These are phyloP conservation scores for Naja naja DNA, from an alignment of 2,113 vertebrate genomes.

Conservation along the genomic window DNA sequence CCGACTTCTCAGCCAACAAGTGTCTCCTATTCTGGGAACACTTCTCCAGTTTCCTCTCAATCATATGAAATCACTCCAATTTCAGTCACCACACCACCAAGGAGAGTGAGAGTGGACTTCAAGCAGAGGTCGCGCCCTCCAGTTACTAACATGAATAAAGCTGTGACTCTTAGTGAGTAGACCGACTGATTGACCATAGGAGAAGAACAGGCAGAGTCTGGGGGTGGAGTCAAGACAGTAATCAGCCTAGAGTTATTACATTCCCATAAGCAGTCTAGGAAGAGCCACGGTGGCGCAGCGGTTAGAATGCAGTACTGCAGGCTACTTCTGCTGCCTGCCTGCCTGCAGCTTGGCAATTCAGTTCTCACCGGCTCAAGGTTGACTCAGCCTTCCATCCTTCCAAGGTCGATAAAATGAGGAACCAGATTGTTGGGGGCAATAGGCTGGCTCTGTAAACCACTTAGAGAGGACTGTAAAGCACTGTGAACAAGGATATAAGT, in stretches of 20 bases:
- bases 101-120: constrained; percentile 11
- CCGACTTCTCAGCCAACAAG: background rate
- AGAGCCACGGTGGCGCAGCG: too few species aligned
- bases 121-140: constrained; percentile 9
- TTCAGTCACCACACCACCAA: background rate
- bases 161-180: constrained; percentile 26
- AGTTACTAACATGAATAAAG: constrained; percentile 20
- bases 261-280: background rate
- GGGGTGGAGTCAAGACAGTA: background rate
- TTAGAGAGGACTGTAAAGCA: too few species aligned
- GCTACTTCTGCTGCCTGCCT: too few species aligned
- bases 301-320: too few species aligned
- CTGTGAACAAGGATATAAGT: too few species aligned
- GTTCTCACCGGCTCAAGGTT: too few species aligned
- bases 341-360: too few species aligned
- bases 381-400: too few species aligned
- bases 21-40: background rate
- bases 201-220: background rate
- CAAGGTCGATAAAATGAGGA: too few species aligned
- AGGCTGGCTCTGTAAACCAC: too few species aligned
- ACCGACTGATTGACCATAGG: background rate
- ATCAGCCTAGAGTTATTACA: background rate
- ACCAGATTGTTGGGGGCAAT: too few species aligned
- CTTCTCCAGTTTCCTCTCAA: background rate
- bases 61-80: background rate